Base-by-base conservation (phyloP, 2,797 vertebrate species). In the Semaprochilodus insignis region DNA sequence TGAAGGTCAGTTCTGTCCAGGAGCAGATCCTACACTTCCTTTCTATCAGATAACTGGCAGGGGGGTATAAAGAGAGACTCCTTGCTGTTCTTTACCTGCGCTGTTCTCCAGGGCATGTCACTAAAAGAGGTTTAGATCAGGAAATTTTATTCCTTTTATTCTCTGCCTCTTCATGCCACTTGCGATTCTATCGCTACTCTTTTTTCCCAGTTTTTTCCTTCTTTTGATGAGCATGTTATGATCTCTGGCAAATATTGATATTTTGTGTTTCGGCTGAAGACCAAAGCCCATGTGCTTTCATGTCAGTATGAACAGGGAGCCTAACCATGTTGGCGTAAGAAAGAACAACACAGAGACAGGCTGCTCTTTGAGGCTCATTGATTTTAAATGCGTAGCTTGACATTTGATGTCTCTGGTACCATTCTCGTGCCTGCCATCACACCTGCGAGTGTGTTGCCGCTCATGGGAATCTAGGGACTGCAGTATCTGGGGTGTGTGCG, bases 1-100 rank as follows among this genome's bases (percentile, higher is more conserved):
- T 84, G 89, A 91, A 93, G 90, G 88, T 90, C 88, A 89, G 79
- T 83, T 83, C 87, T 88, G 75, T 90, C 84, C 79, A 73, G 31
- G 74, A 62, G 75, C 87, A 70, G 77, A 82, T 69, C 82, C 78
- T 88, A 81, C 80, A 82, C 87, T 78, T 83, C 85, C 67, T 23
- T 65, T 90, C 74, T 88, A 91, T 89, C 84, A 86, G 69, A 90
- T 86, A 83, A 81, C 86, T 83, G n/a, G 54, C 36, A 79, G 70
- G 14, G 14, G 44, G 27, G 27, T 76, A 74, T 55, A 74, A 74
- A 77, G 73, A 48, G 48, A 57, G 25, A 15, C 44, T 51, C 62
- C 17, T 73, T 14, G 0, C 2, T 14, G 15, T 19, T 23, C 65
- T 70, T 67, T 54, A 36, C 21, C 54, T 69, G 17, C 8, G 8